Evolutionary conservation across 2,797 vertebrate species (phyloP).

Genomic region (Synanceia verrucosa): DNA sequence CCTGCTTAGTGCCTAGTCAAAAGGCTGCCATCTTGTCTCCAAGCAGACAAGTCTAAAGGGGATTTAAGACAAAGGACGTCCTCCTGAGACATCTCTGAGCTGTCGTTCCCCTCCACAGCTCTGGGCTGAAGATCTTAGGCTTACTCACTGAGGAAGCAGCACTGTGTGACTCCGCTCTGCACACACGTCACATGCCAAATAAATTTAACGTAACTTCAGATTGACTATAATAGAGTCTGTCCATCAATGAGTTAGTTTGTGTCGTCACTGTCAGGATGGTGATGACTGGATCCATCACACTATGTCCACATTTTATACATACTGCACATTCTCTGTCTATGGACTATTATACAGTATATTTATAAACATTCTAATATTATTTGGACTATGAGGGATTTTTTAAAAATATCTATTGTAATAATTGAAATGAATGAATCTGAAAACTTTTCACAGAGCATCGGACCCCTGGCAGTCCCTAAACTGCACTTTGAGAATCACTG

Average conservation of each 20-base stretch:
- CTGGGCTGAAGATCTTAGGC: slow-evolving; percentile 25
- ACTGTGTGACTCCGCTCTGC: slow-evolving; percentile 28
- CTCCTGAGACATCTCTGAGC: slow-evolving; percentile 48
- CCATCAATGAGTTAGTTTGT: too few species aligned
- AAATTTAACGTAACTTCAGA: not conserved
- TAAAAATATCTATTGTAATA: too few species aligned
- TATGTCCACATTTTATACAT: too few species aligned
- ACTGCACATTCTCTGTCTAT: too few species aligned
- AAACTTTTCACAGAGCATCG: accelerated
- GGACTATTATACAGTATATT: not conserved
- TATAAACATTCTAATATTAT: too few species aligned
- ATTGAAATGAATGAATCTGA: not conserved
- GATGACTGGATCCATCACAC: too few species aligned
- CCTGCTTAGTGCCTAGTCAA: slow-evolving; percentile 18
- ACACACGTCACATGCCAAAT: slow-evolving; percentile 14
- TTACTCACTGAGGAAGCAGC: slow-evolving; percentile 29
- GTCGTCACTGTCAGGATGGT: too few species aligned
- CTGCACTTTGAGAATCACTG: not conserved
- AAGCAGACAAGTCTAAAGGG: slow-evolving; percentile 20
- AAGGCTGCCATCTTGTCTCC: slow-evolving; percentile 40
- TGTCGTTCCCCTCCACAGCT: slow-evolving; percentile 46
- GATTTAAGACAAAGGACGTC: slow-evolving; percentile 32
- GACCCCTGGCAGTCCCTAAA: not conserved
- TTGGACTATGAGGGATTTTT: too few species aligned
- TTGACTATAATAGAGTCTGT: slow-evolving; percentile 10